Conservation (phyloP, 2,888 invertebrate genomes). For the Lasioglossum morio region DNA sequence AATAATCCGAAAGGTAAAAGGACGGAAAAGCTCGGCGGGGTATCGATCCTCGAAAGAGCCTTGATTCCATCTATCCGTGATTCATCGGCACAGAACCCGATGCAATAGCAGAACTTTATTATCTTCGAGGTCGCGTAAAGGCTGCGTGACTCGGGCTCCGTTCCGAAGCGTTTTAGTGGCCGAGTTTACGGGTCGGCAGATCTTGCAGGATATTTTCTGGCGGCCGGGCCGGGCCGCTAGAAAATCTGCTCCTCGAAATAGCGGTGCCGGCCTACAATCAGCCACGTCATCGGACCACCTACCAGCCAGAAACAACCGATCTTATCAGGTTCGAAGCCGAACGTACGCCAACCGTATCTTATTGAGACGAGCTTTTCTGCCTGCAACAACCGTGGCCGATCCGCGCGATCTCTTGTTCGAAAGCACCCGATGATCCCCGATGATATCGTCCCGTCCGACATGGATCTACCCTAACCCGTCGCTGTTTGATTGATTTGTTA, state of each 20-base stretch:
- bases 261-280: constrained; percentile 57
- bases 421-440: constrained; percentile 1
- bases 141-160: constrained; percentile 68
- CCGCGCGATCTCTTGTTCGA: constrained; percentile 10
- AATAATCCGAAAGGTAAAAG: constrained; percentile 48
- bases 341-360: constrained; percentile 50
- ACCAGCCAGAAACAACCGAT: constrained; percentile 59
- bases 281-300: constrained; percentile 66
- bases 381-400: constrained; percentile 10
- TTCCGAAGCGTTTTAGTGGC: constrained; percentile 51
- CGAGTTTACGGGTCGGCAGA: constrained; percentile 53
- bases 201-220: constrained; percentile 66
- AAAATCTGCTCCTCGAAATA: constrained; percentile 64
- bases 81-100: constrained; percentile 55
- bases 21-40: constrained; percentile 28
- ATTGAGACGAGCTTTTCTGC: constrained; percentile 34
- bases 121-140: constrained; percentile 68
- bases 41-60: constrained; percentile 54
- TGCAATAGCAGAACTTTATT: constrained; percentile 70
- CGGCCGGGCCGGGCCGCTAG: constrained; percentile 29
- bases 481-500: constrained; percentile 51
- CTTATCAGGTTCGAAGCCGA: constrained; percentile 59
- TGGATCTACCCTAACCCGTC: background rate
- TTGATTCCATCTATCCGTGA: constrained; percentile 67
- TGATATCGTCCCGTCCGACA: constrained; percentile 14